Conservation (phyloP, 2,797 vertebrate genomes). For the Gymnopithys bicolor region DNA sequence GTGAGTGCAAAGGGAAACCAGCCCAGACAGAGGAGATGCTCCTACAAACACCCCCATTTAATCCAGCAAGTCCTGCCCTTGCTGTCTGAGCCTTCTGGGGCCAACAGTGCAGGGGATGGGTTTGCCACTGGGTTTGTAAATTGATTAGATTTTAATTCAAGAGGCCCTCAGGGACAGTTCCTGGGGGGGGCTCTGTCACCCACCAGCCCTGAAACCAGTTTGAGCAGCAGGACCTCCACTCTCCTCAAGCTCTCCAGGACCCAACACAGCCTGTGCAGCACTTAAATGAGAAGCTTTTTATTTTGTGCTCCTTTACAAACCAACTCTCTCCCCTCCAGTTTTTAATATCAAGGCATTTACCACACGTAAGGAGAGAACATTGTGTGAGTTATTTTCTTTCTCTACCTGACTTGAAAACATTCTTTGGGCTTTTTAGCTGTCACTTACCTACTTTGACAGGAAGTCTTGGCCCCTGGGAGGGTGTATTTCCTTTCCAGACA, state of each 20-base stretch:
- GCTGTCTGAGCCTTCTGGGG: not conserved
- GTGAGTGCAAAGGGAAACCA: not conserved
- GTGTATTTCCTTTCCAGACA: not conserved
- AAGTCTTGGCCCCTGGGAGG: not conserved
- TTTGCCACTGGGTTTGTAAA: not conserved
- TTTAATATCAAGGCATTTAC: not conserved
- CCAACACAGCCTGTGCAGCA: not conserved
- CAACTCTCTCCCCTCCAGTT: not conserved
- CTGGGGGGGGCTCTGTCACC: not conserved
- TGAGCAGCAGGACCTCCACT: not conserved
- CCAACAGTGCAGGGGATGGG: not conserved
- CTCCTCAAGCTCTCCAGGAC: not conserved
- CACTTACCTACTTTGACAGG: not conserved
- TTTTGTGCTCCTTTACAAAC: not conserved
- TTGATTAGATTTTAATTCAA: not conserved
- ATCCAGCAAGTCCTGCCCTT: not conserved
- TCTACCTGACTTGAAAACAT: not conserved
- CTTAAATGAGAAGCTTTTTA: not conserved
- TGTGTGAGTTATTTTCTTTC: not conserved
- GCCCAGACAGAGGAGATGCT: not conserved
- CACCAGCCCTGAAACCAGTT: too few relatives aligned
- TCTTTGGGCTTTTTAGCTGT: not conserved
- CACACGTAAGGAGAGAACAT: not conserved
- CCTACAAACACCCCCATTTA: not conserved
- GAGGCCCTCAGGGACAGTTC: not conserved